Evolutionary conservation across 2,888 invertebrate genomes (phyloP).

Genomic region (Cryptocephalus moraei): DNA sequence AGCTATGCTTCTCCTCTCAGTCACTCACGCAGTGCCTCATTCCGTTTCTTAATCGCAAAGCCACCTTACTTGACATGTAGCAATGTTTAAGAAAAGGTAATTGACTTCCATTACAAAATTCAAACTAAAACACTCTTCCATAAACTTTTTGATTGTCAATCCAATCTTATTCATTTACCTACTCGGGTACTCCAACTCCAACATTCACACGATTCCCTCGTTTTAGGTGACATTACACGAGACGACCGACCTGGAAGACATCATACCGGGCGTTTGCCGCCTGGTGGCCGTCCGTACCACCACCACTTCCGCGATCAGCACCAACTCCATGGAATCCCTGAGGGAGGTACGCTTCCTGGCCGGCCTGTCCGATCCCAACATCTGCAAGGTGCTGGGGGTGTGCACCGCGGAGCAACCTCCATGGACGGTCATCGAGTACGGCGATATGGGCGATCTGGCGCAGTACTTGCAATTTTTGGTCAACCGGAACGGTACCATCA

Average conservation of each 20-base stretch:
- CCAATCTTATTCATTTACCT: too few relatives aligned
- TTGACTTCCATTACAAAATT: too few relatives aligned
- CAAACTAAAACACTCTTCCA: too few relatives aligned
- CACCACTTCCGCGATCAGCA: conserved; percentile 25
- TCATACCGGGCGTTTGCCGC: conserved; percentile 39
- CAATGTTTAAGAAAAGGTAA: too few relatives aligned
- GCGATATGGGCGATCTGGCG: conserved; percentile 64
- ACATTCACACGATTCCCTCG: conserved; percentile 2
- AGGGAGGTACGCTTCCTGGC: conserved; percentile 61
- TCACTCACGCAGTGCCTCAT: too few relatives aligned
- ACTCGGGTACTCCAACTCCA: too few relatives aligned
- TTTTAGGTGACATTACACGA: conserved; percentile 46
- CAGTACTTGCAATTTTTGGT: conserved; percentile 49
- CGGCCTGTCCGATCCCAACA: conserved; percentile 54
- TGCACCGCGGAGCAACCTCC: conserved; percentile 49
- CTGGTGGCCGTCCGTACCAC: conserved; percentile 47
- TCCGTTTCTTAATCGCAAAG: too few relatives aligned
- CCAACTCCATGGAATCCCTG: conserved; percentile 38
- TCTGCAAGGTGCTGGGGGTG: conserved; percentile 54
- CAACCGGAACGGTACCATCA: conserved; percentile 32
- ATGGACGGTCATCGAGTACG: conserved; percentile 63
- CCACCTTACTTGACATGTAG: too few relatives aligned
- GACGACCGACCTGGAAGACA: conserved; percentile 41
- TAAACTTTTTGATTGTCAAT: too few relatives aligned
- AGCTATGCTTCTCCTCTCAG: too few relatives aligned